Evolutionary conservation across 1,140 invertebrate species (phyloP).

Genomic region (Vanessa atalanta): DNA sequence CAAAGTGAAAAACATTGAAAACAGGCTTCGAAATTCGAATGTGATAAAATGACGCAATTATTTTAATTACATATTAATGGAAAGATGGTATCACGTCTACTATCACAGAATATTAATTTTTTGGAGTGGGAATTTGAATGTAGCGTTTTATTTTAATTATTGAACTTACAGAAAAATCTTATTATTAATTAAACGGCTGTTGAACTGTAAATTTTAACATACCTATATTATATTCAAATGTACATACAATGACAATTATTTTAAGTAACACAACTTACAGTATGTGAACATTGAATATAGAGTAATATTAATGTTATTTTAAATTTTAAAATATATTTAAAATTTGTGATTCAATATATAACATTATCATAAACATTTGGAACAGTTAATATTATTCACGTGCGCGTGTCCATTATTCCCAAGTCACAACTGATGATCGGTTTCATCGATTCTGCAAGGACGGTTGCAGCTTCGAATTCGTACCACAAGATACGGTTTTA

Average conservation of each 20-base stretch:
- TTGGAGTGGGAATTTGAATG: slow-evolving; percentile 54
- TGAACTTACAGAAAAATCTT: slow-evolving; percentile 44
- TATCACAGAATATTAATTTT: slow-evolving; percentile 79
- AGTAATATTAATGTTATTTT: slow-evolving; percentile 42
- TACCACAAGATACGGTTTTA: background rate
- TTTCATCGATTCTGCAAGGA: slow-evolving; percentile 43
- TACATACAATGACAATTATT: slow-evolving; percentile 34
- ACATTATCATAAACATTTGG: slow-evolving; percentile 48
- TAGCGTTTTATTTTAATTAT: slow-evolving; percentile 48
- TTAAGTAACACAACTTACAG: slow-evolving; percentile 39
- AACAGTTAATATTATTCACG: slow-evolving; percentile 42
- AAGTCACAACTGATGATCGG: slow-evolving; percentile 29
- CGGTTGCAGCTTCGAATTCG: slow-evolving; percentile 42
- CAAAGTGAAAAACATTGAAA: slow-evolving; percentile 14
- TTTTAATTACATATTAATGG: slow-evolving; percentile 54
- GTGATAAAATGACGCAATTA: slow-evolving; percentile 59
- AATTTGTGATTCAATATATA: slow-evolving; percentile 42
- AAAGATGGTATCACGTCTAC: slow-evolving; percentile 78
- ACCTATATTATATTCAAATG: slow-evolving; percentile 40
- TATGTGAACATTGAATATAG: slow-evolving; percentile 38
- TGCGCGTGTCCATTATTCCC: slow-evolving; percentile 39
- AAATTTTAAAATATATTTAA: slow-evolving; percentile 29
- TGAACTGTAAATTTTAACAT: slow-evolving; percentile 42
- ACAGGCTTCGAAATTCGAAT: slow-evolving; percentile 41
- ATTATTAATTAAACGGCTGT: slow-evolving; percentile 34